Evolutionary conservation across 2,113 vertebrate species (phyloP).

Genomic region (Odocoileus virginianus): DNA sequence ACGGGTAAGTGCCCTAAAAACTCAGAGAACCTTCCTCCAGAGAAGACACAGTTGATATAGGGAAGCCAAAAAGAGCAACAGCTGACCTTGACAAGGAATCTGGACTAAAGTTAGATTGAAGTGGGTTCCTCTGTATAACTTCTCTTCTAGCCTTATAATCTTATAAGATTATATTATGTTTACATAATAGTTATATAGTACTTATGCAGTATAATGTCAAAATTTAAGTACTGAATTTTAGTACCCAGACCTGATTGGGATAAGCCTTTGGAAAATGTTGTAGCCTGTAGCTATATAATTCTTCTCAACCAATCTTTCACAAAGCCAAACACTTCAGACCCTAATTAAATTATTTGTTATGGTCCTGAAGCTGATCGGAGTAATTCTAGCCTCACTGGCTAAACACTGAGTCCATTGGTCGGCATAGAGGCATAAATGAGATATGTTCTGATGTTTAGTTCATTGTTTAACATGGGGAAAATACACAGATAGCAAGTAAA

Average conservation of each 20-base stretch:
- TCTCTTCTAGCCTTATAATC: neutral
- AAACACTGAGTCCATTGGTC: neutral
- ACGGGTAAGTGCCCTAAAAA: neutral
- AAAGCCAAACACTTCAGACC: neutral
- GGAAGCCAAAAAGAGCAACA: neutral
- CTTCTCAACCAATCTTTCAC: neutral
- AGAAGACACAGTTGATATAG: neutral
- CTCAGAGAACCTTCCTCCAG: neutral
- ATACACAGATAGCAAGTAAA: neutral
- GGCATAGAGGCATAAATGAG: neutral
- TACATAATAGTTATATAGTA: neutral
- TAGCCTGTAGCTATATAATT: neutral
- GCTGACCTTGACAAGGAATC: neutral
- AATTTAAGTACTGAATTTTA: neutral
- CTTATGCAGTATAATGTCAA: neutral
- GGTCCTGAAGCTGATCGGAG: neutral
- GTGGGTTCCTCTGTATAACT: neutral
- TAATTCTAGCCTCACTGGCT: neutral
- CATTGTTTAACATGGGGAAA: neutral
- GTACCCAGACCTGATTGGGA: neutral
- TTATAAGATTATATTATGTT: neutral
- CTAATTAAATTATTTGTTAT: conserved; percentile 23
- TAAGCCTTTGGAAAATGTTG: neutral
- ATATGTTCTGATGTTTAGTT: neutral
- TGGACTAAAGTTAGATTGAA: neutral